Percentiles rank a stretch among this genome's conserved stretches.
These are phyloP conservation scores for Macrosteles quadrilineatus DNA, from an alignment of 1,140 invertebrate species.

Conservation along the genomic window DNA sequence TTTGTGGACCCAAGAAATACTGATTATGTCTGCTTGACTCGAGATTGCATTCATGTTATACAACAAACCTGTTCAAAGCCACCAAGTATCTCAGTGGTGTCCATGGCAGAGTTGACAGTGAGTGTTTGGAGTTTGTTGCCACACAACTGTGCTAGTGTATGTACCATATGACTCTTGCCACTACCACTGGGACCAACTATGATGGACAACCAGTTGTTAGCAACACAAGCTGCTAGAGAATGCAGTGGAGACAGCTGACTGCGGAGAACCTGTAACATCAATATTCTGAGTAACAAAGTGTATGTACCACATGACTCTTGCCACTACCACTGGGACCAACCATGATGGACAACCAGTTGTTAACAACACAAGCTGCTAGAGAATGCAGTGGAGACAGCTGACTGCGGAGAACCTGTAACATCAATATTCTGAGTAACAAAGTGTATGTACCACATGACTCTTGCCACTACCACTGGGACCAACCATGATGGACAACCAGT, in stretches of 20 bases:
- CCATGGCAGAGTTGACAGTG: constrained; percentile 90
- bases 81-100: constrained; percentile 92
- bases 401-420: constrained; percentile 56
- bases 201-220: constrained; percentile 91
- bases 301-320: constrained; percentile 79
- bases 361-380: constrained; percentile 78
- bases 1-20: too few species aligned
- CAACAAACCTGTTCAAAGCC: constrained; percentile 98
- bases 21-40: too few species aligned
- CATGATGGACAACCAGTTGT: constrained; percentile 91
- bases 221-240: constrained; percentile 76
- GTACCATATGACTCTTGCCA: constrained; percentile 83
- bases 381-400: constrained; percentile 69
- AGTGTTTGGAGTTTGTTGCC: constrained; percentile 75
- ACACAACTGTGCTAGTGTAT: constrained; percentile 71
- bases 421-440: constrained; percentile 62
- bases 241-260: constrained; percentile 67
- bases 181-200: constrained; percentile 73
- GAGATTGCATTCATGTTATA: too few species aligned
- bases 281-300: constrained; percentile 63
- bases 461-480: constrained; percentile 82
- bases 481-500: constrained; percentile 88
- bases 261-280: constrained; percentile 55
- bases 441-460: constrained; percentile 72
- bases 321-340: constrained; percentile 76